phyloP scores from a whole-genome alignment of 2,888 invertebrate species.

The Sclerodermus sp. region DNA sequence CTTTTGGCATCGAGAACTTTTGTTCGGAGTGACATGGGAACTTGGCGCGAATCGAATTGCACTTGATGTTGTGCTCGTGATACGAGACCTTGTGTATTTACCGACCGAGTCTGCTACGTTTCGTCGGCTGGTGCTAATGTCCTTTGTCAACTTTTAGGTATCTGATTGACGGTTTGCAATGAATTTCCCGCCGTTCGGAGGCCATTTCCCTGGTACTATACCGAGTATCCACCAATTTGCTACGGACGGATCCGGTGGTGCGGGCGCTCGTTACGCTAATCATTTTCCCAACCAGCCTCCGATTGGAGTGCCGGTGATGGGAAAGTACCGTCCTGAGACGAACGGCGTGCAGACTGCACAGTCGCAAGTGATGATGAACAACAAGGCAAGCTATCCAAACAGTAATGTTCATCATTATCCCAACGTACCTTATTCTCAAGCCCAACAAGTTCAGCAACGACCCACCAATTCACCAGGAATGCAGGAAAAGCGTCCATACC shows the following conservation, averaged over 20 bases:
- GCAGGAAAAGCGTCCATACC: constrained; percentile 54
- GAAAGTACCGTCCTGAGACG: constrained; percentile 62
- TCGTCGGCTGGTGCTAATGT: too few species aligned
- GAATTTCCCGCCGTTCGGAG: constrained; percentile 87
- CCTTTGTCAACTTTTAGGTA: constrained; percentile 35
- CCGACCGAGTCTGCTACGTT: too few species aligned
- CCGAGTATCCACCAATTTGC: constrained; percentile 84
- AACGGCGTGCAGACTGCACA: constrained; percentile 53
- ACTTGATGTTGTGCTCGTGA: too few species aligned
- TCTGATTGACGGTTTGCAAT: constrained; percentile 60
- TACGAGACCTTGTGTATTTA: too few species aligned
- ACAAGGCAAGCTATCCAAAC: constrained; percentile 51
- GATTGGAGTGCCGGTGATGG: constrained; percentile 63
- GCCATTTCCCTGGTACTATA: constrained; percentile 75
- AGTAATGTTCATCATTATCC: constrained; percentile 56
- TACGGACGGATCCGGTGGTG: constrained; percentile 63
- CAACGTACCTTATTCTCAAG: constrained; percentile 54
- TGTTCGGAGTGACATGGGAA: too few species aligned
- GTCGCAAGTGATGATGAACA: constrained; percentile 56
- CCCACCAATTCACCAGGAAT: constrained; percentile 53
- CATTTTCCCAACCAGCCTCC: constrained; percentile 64
- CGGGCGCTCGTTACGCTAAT: constrained; percentile 53
- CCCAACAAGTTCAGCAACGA: constrained; percentile 52
- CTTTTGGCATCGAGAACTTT: too few species aligned
- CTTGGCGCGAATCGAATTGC: too few species aligned